Percentiles rank a stretch among this genome's conserved stretches.
These are phyloP conservation scores for Helicoverpa assulta DNA, from an alignment of 2,888 invertebrate genomes.

Conservation along the genomic window DNA sequence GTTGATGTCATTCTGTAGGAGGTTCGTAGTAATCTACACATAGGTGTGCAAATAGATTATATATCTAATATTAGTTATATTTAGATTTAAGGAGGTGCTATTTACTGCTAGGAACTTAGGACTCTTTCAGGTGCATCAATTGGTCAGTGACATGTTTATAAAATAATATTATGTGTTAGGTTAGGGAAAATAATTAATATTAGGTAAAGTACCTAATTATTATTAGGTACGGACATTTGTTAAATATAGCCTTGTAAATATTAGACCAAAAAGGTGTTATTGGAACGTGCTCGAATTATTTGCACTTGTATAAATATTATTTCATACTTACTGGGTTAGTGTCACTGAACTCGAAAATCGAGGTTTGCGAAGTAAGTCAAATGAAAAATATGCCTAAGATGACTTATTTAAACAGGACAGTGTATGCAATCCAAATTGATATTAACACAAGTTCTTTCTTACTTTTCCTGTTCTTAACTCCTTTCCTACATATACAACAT, in stretches of 20 bases:
- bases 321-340: conserved; percentile 25
- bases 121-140: neutral
- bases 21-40: conserved; percentile 50
- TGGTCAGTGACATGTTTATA: neutral
- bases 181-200: no score
- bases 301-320: conserved; percentile 47
- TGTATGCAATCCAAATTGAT: no score
- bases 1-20: conserved; percentile 54
- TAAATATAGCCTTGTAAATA: conserved; percentile 7
- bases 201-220: neutral
- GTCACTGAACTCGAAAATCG: conserved; percentile 45
- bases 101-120: no score
- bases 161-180: no score
- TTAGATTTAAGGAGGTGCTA: neutral
- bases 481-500: no score
- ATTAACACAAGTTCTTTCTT: no score
- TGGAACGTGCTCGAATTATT: conserved; percentile 16
- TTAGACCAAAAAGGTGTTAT: conserved; percentile 27
- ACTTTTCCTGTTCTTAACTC: no score
- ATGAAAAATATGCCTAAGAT: neutral
- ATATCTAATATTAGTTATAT: conserved; percentile 35
- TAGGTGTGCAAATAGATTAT: conserved; percentile 23
- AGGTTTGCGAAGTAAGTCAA: neutral
- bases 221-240: conserved; percentile 8
- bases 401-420: no score